These are phyloP conservation scores for Muraenolepis orangiensis DNA, from an alignment of 2,797 vertebrate genomes.

Conservation along the genomic window DNA sequence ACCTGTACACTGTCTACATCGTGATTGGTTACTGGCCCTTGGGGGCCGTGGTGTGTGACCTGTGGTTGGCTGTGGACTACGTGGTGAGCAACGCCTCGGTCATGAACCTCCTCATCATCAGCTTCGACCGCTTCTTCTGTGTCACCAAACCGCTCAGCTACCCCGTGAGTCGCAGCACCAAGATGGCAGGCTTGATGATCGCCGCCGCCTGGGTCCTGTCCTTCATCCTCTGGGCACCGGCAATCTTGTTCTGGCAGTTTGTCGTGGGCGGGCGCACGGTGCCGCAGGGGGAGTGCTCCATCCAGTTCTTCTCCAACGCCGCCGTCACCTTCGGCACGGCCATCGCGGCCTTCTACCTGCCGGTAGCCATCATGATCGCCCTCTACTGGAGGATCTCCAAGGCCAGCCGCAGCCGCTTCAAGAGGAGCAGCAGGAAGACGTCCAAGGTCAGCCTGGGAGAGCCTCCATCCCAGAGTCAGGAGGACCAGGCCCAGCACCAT, in stretches of 20 bases:
- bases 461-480: conserved; percentile 67
- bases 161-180: conserved; percentile 88
- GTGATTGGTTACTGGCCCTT: conserved; percentile 94
- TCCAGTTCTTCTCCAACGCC: conserved; percentile 95
- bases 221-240: conserved; percentile 93
- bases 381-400: conserved; percentile 93
- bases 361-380: conserved; percentile 93
- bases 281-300: conserved; percentile 79
- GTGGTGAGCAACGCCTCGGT: conserved; percentile 96
- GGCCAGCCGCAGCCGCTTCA: conserved; percentile 89
- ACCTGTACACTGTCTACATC: conserved; percentile 92
- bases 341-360: conserved; percentile 95
- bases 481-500: conserved; percentile 77
- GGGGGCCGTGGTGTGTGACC: conserved; percentile 90
- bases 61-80: conserved; percentile 96
- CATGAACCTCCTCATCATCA: conserved; percentile 98
- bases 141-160: conserved; percentile 97
- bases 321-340: conserved; percentile 92
- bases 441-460: conserved; percentile 72
- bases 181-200: conserved; percentile 96
- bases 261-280: conserved; percentile 87
- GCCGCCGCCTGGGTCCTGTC: conserved; percentile 92
- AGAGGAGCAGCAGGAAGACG: conserved; percentile 59
- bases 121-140: conserved; percentile 98
- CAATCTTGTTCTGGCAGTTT: conserved; percentile 98